Percentiles rank a stretch among this genome's conserved stretches.
Conservation (phyloP, 2,113 vertebrate genomes). For the Eulemur macaco region DNA sequence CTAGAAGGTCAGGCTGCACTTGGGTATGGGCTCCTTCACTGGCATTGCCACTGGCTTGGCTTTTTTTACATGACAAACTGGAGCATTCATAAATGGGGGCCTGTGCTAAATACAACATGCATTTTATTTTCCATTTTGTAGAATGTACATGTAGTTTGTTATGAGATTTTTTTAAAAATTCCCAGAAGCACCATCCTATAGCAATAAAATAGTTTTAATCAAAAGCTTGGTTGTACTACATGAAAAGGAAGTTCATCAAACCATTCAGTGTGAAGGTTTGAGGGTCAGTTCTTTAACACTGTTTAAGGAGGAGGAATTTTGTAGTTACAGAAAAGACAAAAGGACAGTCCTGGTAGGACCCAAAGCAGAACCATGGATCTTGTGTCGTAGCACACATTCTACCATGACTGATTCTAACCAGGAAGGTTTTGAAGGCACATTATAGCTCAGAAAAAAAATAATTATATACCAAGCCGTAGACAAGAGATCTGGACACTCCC, state of each 20-base stretch:
- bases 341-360: neutral
- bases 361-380: neutral
- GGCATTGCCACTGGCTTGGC: neutral
- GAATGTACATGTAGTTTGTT: neutral
- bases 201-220: slow-evolving; percentile 32
- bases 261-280: neutral
- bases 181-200: neutral
- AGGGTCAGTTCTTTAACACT: neutral
- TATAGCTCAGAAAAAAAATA: neutral
- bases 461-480: neutral
- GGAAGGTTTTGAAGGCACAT: neutral
- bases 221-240: neutral
- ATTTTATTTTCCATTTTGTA: neutral
- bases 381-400: neutral
- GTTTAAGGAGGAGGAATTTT: neutral
- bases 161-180: neutral
- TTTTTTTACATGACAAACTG: neutral
- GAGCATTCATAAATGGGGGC: neutral
- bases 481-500: neutral
- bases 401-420: neutral
- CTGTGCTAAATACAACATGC: neutral
- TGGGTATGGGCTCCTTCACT: neutral
- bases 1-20: neutral
- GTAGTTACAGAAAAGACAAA: slow-evolving; percentile 6
- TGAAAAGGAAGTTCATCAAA: slow-evolving; percentile 7